phyloP scores from a whole-genome alignment of 2,113 vertebrate species.

The Marmota flaviventris region DNA sequence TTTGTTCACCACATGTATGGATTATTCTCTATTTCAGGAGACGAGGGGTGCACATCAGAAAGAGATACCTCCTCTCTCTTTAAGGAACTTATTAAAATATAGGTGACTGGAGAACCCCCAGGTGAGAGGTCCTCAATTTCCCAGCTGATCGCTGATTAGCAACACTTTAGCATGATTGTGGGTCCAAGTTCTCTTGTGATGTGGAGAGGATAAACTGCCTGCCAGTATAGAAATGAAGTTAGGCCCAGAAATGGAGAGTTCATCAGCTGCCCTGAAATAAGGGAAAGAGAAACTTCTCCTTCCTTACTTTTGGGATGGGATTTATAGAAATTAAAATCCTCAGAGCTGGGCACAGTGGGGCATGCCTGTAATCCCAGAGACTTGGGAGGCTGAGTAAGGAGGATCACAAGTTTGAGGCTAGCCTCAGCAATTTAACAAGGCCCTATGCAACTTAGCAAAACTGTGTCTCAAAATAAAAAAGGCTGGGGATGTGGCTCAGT shows the following conservation, averaged over 20 bases:
- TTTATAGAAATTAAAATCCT: slow-evolving; percentile 31
- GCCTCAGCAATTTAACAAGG: too few species aligned
- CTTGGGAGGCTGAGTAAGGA: too few species aligned
- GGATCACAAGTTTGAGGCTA: too few species aligned
- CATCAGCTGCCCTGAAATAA: neutral
- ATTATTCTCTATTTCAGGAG: neutral
- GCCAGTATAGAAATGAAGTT: neutral
- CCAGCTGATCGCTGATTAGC: neutral
- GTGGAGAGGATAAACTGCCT: neutral
- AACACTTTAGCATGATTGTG: rapidly evolving
- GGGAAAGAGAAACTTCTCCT: neutral
- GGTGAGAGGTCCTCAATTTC: neutral
- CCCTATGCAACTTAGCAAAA: too few species aligned
- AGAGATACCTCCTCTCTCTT: neutral
- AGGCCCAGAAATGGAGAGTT: neutral
- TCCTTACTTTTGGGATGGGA: neutral
- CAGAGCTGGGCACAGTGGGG: too few species aligned
- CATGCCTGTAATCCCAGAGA: too few species aligned
- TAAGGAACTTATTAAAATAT: slow-evolving; percentile 31
- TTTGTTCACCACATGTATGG: neutral
- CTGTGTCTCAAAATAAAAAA: too few species aligned
- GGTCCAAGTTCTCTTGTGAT: neutral
- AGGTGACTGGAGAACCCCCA: neutral
- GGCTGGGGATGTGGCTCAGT: too few species aligned
- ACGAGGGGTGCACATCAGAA: neutral